Conservation (phyloP, 2,113 vertebrate genomes). For the Nanger granti region DNA sequence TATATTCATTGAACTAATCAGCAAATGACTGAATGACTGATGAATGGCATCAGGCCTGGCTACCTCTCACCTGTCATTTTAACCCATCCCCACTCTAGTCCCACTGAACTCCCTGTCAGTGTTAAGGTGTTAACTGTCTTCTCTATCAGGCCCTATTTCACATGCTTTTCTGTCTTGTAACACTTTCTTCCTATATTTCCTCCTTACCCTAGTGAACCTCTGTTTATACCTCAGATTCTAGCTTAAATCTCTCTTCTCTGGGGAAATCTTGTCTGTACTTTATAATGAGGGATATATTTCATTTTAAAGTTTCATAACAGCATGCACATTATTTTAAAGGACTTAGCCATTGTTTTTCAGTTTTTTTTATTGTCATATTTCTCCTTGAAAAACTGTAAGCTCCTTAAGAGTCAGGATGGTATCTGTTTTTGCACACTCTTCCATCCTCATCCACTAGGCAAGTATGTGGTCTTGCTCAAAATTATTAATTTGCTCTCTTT, state of each 20-base stretch:
- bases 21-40: neutral
- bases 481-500: neutral
- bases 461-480: neutral
- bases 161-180: neutral
- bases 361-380: neutral
- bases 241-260: neutral
- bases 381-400: neutral
- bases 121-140: neutral
- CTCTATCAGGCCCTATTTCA: neutral
- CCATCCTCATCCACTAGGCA: neutral
- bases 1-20: neutral
- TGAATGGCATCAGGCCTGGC: neutral
- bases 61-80: neutral
- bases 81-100: neutral
- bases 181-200: neutral
- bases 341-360: neutral
- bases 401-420: accelerated
- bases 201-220: neutral
- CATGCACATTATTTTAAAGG: neutral
- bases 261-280: neutral
- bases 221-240: neutral
- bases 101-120: neutral
- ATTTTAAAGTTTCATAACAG: neutral
- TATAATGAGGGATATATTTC: neutral
- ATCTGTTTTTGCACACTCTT: neutral